Percentiles rank a stretch among this genome's conserved stretches.
Evolutionary conservation across 2,888 invertebrate genomes (phyloP).

Genomic region (Cantharis rustica): DNA sequence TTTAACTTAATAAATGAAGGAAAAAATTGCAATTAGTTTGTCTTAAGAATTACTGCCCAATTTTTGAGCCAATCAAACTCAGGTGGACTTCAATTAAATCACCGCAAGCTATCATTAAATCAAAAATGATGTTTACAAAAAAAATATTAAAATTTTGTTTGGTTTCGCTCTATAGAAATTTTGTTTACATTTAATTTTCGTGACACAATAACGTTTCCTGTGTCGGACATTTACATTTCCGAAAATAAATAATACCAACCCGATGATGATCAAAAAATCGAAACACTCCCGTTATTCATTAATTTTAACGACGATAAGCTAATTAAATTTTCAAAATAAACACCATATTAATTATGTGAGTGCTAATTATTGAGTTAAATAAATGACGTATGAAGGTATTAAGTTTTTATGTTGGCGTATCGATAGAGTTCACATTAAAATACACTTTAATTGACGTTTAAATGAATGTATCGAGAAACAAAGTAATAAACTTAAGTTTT

Average conservation of each 20-base stretch:
- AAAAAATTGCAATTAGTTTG: conserved; percentile 14
- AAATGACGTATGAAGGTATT: background rate
- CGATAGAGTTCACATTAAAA: background rate
- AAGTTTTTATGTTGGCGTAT: background rate
- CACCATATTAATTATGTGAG: background rate
- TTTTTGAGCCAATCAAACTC: background rate
- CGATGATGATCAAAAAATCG: background rate
- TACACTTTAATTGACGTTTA: background rate
- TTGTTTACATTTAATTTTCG: background rate
- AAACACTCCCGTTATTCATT: background rate
- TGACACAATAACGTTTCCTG: background rate
- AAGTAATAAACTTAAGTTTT: background rate
- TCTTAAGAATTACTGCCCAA: background rate
- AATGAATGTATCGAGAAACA: background rate
- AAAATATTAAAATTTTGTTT: background rate
- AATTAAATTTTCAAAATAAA: background rate
- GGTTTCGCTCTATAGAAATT: background rate
- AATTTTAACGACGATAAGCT: background rate
- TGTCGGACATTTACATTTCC: background rate
- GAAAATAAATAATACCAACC: background rate
- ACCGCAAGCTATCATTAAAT: background rate
- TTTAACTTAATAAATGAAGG: conserved; percentile 24
- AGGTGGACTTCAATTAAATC: background rate
- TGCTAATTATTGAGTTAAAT: background rate
- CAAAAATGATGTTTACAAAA: background rate